phyloP scores from a whole-genome alignment of 1,140 invertebrate species.

The Diachasmimorpha longicaudata region DNA sequence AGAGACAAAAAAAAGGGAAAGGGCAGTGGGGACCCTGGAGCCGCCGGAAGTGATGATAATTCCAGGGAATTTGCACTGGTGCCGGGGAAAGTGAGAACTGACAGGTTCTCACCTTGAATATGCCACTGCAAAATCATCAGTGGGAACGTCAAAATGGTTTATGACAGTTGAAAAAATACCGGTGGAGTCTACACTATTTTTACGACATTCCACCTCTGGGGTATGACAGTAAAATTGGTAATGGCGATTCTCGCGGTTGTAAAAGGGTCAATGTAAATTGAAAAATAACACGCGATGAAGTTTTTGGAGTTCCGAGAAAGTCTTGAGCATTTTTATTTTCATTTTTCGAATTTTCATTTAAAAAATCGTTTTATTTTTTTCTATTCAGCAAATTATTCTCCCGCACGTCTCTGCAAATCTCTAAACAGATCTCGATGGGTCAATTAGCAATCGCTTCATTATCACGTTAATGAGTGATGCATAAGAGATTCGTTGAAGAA shows the following conservation, averaged over 20 bases:
- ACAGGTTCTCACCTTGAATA: not conserved
- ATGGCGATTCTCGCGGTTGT: not conserved
- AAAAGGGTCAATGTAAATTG: not conserved
- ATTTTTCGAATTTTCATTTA: no score
- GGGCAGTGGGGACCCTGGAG: not conserved
- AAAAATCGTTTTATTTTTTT: no score
- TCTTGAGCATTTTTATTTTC: no score
- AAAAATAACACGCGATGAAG: no score
- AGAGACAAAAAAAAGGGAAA: not conserved
- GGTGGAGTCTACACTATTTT: not conserved
- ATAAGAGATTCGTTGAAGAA: no score
- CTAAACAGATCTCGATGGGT: no score
- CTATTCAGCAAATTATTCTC: no score
- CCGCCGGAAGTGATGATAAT: conserved; percentile 4
- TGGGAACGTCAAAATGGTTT: not conserved
- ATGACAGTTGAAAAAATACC: not conserved
- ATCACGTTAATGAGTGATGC: no score
- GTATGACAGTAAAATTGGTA: not conserved
- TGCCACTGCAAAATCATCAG: not conserved
- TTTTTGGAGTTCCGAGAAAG: no score
- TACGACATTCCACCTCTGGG: not conserved
- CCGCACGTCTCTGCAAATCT: no score
- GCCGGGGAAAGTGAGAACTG: not conserved
- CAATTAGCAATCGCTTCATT: no score
- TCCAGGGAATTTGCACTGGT: not conserved